Evolutionary conservation across 2,113 vertebrate genomes (phyloP).

Genomic region (Cettia cetti): DNA sequence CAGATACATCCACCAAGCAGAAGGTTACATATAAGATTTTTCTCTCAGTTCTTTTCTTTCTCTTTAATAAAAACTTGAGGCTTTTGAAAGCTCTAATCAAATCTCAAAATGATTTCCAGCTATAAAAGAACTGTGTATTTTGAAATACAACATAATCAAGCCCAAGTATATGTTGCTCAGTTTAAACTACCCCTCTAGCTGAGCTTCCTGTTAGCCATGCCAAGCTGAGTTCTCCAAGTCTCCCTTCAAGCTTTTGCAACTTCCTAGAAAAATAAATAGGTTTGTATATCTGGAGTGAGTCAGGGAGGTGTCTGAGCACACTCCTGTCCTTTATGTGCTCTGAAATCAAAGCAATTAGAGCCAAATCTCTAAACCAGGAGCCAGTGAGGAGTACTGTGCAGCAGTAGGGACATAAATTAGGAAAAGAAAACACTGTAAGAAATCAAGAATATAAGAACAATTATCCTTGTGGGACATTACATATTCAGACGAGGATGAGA

Average conservation of each 20-base stretch:
- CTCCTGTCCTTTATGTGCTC: background rate
- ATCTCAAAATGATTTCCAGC: background rate
- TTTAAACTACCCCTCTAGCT: background rate
- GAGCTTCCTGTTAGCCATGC: background rate
- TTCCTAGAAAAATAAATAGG: background rate
- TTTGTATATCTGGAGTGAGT: background rate
- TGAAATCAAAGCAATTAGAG: background rate
- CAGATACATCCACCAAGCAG: background rate
- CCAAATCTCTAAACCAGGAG: background rate
- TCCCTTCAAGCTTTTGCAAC: background rate
- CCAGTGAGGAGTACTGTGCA: background rate
- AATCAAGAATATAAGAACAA: background rate
- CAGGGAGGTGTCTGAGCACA: background rate
- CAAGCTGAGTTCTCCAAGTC: background rate
- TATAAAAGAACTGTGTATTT: background rate
- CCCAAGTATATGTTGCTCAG: background rate
- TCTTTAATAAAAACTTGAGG: background rate
- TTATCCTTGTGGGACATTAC: background rate
- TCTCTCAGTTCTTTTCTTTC: background rate
- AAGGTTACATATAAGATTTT: background rate
- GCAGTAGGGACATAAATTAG: background rate
- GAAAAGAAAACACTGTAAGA: background rate
- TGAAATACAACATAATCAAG: background rate
- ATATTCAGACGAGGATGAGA: background rate
- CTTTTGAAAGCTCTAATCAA: conserved; percentile 10